A percentile compares a stretch with the other conserved stretches of the same genome.
Evolutionary conservation across 2,113 vertebrate genomes (phyloP).

Genomic region (Mastomys coucha): DNA sequence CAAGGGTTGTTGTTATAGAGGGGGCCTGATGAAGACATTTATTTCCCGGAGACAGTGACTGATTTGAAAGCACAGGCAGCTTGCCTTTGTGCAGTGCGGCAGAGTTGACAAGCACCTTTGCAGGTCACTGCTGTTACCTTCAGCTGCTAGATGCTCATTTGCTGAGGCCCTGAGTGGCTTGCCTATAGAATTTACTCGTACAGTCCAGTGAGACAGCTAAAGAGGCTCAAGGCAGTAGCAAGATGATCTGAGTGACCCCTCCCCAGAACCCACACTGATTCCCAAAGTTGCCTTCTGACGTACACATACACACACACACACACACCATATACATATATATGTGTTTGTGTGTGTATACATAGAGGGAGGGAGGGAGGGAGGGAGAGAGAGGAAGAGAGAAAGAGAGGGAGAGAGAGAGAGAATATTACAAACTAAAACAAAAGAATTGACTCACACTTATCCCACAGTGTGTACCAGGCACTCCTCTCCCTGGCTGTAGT

Average conservation of each 20-base stretch:
- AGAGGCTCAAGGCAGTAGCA: not conserved
- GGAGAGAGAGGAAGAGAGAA: accelerated
- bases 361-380: not conserved
- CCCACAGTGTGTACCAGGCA: no score
- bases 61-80: not conserved
- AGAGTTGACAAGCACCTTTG: not conserved
- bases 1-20: not conserved
- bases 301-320: not conserved
- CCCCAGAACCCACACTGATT: not conserved
- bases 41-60: not conserved
- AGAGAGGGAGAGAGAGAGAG: not conserved
- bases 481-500: not conserved
- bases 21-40: not conserved
- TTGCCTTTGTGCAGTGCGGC: not conserved
- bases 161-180: not conserved
- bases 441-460: not conserved
- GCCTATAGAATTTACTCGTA: not conserved
- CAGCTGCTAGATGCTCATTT: not conserved
- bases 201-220: not conserved
- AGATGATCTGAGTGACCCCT: not conserved
- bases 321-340: not conserved
- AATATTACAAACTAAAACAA: not conserved
- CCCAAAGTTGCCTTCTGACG: not conserved
- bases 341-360: no score
- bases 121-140: not conserved